Evolutionary conservation across 2,113 vertebrate genomes (phyloP).

Genomic region (Rhinogobius similis): DNA sequence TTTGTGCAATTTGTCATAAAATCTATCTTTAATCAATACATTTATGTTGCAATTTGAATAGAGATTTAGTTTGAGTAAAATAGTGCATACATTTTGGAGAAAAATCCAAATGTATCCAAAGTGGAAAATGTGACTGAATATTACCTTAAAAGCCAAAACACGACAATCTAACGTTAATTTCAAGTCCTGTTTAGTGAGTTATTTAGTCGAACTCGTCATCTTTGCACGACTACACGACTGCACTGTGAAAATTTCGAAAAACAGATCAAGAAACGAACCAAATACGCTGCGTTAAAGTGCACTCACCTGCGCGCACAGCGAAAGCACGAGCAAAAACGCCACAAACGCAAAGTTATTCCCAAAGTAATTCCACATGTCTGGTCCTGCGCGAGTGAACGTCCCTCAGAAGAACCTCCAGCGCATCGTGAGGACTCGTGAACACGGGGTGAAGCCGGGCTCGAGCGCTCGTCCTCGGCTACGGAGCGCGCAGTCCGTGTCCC

Average conservation of each 20-base stretch:
- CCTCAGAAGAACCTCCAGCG: slow-evolving; percentile 12
- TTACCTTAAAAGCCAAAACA: too few species aligned
- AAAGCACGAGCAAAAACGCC: slow-evolving; percentile 57
- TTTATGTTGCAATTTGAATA: too few species aligned
- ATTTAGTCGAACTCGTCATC: not conserved
- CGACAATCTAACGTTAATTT: too few species aligned
- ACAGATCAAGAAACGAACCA: not conserved
- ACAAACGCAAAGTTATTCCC: slow-evolving; percentile 60
- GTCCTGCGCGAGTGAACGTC: slow-evolving; percentile 33
- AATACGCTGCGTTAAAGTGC: not conserved
- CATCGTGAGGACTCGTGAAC: not conserved
- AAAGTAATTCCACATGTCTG: slow-evolving; percentile 77
- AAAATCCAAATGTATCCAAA: too few species aligned
- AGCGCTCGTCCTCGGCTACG: not conserved
- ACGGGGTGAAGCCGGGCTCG: not conserved
- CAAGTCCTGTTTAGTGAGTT: too few species aligned
- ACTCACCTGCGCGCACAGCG: slow-evolving; percentile 74
- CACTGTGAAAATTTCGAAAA: too few species aligned
- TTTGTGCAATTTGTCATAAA: too few species aligned
- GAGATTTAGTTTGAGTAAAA: too few species aligned
- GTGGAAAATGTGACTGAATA: too few species aligned
- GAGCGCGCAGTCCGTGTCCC: not conserved
- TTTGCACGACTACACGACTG: not conserved
- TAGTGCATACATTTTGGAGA: too few species aligned
- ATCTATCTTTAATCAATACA: too few species aligned